Evolutionary conservation across 2,113 vertebrate species (phyloP).

Genomic region (Natator depressus): DNA sequence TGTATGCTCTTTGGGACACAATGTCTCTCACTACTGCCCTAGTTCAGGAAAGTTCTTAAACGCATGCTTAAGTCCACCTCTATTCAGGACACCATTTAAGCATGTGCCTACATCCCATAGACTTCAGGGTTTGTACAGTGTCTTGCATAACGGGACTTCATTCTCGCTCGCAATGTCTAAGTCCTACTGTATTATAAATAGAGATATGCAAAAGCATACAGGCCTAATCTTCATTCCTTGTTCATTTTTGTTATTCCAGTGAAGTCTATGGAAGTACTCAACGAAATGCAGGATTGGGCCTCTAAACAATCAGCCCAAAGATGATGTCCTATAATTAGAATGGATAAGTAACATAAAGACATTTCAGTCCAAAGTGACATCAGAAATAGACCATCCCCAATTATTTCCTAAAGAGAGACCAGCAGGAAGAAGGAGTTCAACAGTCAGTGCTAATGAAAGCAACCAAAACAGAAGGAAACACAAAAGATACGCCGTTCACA

Average conservation of each 20-base stretch:
- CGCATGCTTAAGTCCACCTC: neutral
- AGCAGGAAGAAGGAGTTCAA: neutral
- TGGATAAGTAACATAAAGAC: neutral
- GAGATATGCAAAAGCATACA: neutral
- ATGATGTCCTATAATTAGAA: neutral
- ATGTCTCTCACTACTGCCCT: neutral
- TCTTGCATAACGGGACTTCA: neutral
- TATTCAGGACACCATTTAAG: neutral
- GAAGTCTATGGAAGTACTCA: neutral
- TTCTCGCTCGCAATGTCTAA: neutral
- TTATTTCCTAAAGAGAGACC: neutral
- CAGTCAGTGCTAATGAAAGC: accelerated
- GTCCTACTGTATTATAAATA: neutral
- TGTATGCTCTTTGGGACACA: neutral
- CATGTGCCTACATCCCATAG: neutral
- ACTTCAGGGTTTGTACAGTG: neutral
- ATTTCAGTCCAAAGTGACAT: accelerated
- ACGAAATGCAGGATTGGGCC: neutral
- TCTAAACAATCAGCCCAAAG: neutral
- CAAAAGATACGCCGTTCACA: neutral
- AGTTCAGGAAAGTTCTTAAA: neutral
- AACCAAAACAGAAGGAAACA: neutral
- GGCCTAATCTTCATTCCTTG: accelerated
- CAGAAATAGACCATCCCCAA: neutral
- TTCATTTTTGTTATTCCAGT: accelerated